A percentile compares a stretch with the other conserved stretches of the same genome.
Conservation (phyloP, 2,888 invertebrate species). For the Drosophila algonquin region DNA sequence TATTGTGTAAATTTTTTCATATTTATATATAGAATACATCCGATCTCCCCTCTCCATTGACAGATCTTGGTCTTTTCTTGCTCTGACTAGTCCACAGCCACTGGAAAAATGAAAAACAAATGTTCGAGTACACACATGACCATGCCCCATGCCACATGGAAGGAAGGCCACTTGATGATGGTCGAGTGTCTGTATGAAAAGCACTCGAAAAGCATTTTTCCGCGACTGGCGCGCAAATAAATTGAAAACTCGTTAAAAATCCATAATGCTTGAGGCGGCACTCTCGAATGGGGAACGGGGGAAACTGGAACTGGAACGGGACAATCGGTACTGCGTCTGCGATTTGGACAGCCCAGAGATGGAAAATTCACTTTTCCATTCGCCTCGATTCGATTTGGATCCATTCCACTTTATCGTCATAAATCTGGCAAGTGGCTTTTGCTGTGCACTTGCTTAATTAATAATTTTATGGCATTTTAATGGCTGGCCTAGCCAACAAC, state of each 20-base stretch:
- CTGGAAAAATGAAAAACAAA: constrained; percentile 18
- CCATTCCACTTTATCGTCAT: constrained; percentile 61
- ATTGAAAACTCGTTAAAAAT: constrained; percentile 84
- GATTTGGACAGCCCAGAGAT: constrained; percentile 44
- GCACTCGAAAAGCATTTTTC: constrained; percentile 71
- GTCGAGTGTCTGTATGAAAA: constrained; percentile 80
- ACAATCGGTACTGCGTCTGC: constrained; percentile 35
- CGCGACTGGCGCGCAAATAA: constrained; percentile 80
- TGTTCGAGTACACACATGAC: constrained; percentile 9
- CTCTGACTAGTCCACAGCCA: constrained; percentile 33
- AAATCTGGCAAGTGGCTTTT: constrained; percentile 73
- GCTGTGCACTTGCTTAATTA: constrained; percentile 73
- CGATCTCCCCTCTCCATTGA: background rate
- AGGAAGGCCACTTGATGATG: constrained; percentile 75
- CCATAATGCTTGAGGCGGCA: constrained; percentile 81
- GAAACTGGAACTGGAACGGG: too few relatives aligned
- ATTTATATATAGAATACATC: background rate
- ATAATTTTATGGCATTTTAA: constrained; percentile 81
- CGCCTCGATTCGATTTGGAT: constrained; percentile 23
- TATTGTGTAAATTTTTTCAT: background rate
- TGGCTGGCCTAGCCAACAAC: constrained; percentile 57
- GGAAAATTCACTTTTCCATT: constrained; percentile 44
- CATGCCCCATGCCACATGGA: constrained; percentile 24
- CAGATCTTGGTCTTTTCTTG: background rate
- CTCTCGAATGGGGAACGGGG: constrained; percentile 29